These are phyloP conservation scores for Palythoa caribaeorum DNA, from an alignment of 92 coral and sea anemone species.

Conservation along the genomic window DNA sequence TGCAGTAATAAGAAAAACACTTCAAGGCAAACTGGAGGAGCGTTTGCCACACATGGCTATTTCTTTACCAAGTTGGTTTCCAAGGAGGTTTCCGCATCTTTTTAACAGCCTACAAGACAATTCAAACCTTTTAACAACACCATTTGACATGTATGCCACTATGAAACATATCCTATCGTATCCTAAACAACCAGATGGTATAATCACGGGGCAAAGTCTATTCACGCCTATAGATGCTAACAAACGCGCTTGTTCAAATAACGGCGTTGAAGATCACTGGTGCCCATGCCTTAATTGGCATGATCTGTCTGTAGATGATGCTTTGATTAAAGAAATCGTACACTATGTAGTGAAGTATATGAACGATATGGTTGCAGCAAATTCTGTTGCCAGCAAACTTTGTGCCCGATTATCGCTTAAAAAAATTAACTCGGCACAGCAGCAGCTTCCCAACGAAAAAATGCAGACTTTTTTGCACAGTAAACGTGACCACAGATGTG, in stretches of 20 bases:
- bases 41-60: conserved; percentile 79
- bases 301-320: conserved; percentile 48
- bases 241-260: conserved; percentile 71
- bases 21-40: conserved; percentile 86
- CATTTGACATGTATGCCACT: conserved; percentile 76
- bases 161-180: conserved; percentile 69
- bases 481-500: conserved; percentile 45
- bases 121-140: conserved; percentile 66
- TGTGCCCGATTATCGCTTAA: conserved; percentile 64
- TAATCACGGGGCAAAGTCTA: conserved; percentile 78
- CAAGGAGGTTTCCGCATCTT: conserved; percentile 47
- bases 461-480: conserved; percentile 53
- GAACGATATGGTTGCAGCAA: conserved; percentile 53
- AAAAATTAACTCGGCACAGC: conserved; percentile 56
- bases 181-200: conserved; percentile 68
- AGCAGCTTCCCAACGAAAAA: conserved; percentile 68
- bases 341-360: conserved; percentile 54
- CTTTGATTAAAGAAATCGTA: conserved; percentile 60
- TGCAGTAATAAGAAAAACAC: conserved; percentile 55
- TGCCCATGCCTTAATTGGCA: conserved; percentile 87
- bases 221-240: conserved; percentile 56
- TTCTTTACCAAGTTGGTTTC: conserved; percentile 71
- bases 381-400: conserved; percentile 37
- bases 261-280: conserved; percentile 86
- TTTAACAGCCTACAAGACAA: conserved; percentile 54